A percentile compares a stretch with the other conserved stretches of the same genome.
Evolutionary conservation across 1,140 invertebrate genomes (phyloP).

Genomic region (Drosophila mauritiana): DNA sequence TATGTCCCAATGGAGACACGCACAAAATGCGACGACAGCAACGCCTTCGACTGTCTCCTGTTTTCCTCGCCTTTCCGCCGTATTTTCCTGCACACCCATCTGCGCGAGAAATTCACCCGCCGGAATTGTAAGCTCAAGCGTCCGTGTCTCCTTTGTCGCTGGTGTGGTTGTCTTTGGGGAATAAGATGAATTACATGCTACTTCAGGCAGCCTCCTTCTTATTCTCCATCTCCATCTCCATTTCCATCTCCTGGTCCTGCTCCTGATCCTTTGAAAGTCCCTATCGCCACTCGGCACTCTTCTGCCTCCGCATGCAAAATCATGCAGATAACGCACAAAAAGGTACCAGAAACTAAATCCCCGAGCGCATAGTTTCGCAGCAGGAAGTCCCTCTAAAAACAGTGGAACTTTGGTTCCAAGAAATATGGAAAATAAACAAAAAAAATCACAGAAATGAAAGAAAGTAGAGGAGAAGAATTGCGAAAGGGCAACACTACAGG

Average conservation of each 20-base stretch:
- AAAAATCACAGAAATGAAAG: background rate
- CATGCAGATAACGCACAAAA: constrained; percentile 70
- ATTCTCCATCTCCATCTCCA: background rate
- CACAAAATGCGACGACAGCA: constrained; percentile 72
- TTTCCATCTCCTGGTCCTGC: background rate
- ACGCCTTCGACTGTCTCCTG: constrained; percentile 48
- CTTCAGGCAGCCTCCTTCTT: constrained; percentile 37
- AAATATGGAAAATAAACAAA: constrained; percentile 11
- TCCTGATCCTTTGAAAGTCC: background rate
- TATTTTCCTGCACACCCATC: constrained; percentile 3
- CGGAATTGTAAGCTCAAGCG: constrained; percentile 58
- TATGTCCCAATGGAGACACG: constrained; percentile 78
- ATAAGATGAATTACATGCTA: constrained; percentile 83
- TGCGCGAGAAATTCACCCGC: constrained; percentile 36
- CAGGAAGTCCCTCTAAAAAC: constrained; percentile 30
- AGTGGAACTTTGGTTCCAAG: constrained; percentile 15
- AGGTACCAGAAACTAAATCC: constrained; percentile 78
- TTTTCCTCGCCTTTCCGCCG: constrained; percentile 1
- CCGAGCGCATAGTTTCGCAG: constrained; percentile 72
- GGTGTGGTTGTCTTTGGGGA: constrained; percentile 67
- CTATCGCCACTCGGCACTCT: constrained; percentile 17
- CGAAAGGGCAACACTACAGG: background rate
- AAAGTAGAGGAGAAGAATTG: background rate
- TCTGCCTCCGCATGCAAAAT: constrained; percentile 49
- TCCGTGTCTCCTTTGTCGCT: constrained; percentile 48